phyloP scores from a whole-genome alignment of 1,140 invertebrate species.

The Melanaphis sacchari region DNA sequence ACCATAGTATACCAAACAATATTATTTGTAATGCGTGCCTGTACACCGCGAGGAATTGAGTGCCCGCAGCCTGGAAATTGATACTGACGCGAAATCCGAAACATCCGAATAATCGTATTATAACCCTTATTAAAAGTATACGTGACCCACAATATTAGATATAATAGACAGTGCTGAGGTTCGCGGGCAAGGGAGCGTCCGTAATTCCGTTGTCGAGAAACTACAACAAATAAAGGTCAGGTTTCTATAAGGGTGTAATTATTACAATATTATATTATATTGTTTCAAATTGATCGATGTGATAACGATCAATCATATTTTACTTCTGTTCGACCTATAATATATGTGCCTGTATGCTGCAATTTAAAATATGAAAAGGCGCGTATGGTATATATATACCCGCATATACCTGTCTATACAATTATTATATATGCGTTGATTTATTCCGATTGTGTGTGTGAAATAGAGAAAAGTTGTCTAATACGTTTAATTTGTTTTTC shows the following conservation, averaged over 20 bases:
- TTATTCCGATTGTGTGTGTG: not conserved
- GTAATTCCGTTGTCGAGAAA: not conserved
- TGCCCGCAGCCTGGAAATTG: not conserved
- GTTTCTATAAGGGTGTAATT: not conserved
- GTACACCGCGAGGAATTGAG: not conserved
- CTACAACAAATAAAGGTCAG: slow-evolving; percentile 18
- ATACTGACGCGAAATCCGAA: not conserved
- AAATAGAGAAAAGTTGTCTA: not conserved
- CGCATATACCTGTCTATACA: not conserved
- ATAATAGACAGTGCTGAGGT: not conserved
- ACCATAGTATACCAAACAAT: no score
- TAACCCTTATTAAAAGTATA: not conserved
- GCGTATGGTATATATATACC: not conserved
- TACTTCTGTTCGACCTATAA: not conserved
- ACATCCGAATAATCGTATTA: not conserved
- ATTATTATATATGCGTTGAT: not conserved
- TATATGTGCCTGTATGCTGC: not conserved
- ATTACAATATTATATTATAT: not conserved
- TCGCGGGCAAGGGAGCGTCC: not conserved
- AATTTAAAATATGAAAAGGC: not conserved
- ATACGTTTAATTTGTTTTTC: not conserved
- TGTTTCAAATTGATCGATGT: not conserved
- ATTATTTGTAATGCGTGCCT: not conserved
- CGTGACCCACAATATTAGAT: not conserved
- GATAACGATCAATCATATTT: slow-evolving; percentile 14